A percentile compares a stretch with the other conserved stretches of the same genome.
These are phyloP conservation scores for Microcebus tavaratra DNA, from an alignment of 2,113 vertebrate genomes.

Conservation along the genomic window DNA sequence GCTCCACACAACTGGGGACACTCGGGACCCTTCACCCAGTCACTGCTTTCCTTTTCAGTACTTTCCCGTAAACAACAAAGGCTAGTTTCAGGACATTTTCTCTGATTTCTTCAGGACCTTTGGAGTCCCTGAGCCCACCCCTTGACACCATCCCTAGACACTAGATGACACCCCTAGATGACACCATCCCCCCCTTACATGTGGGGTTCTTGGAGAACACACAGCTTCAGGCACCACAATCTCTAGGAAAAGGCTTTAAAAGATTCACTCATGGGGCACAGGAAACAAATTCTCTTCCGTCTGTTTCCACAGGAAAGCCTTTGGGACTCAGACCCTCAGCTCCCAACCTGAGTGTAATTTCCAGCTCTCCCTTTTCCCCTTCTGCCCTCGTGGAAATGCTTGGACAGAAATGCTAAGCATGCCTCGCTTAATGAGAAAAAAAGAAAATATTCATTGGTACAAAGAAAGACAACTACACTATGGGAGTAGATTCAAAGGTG, in stretches of 20 bases:
- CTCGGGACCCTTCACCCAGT: not conserved
- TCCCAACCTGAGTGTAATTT: not conserved
- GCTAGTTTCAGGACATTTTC: not conserved
- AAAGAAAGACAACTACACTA: not conserved
- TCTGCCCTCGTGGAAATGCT: accelerated
- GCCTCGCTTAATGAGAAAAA: not conserved
- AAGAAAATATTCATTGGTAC: not conserved
- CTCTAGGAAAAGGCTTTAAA: constrained; percentile 60
- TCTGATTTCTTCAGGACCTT: not conserved
- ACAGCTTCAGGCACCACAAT: not conserved
- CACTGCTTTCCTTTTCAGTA: not conserved
- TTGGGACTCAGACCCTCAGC: not conserved
- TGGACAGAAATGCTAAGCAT: not conserved
- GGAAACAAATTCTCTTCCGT: not conserved
- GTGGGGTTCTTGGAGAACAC: not conserved
- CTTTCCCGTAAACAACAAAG: not conserved
- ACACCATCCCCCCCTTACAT: no score
- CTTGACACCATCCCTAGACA: accelerated
- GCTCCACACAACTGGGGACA: accelerated
- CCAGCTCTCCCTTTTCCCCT: accelerated
- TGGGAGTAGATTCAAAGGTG: accelerated
- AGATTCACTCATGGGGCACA: not conserved
- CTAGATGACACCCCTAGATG: not conserved
- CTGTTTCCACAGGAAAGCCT: not conserved
- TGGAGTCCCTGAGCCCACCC: not conserved